These are phyloP conservation scores for Pyralis farinalis DNA, from an alignment of 2,888 invertebrate genomes.

Conservation along the genomic window DNA sequence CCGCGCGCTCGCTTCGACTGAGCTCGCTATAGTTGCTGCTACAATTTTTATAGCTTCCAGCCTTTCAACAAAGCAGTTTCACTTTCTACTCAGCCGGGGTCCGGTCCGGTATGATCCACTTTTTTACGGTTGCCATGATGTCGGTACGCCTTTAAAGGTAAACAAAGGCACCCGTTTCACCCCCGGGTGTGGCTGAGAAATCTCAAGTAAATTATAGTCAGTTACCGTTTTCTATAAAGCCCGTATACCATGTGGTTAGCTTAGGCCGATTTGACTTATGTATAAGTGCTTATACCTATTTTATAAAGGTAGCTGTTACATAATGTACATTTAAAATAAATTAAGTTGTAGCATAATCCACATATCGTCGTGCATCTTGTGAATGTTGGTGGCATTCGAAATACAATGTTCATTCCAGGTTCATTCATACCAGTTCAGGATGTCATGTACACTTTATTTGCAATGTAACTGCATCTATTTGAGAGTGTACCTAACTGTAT, in stretches of 20 bases:
- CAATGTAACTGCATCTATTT: no score
- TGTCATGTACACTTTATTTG: no score
- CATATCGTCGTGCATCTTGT: no score
- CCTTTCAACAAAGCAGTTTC: slow-evolving; percentile 60
- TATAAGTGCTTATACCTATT: no score
- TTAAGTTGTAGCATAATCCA: no score
- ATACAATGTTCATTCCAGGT: no score
- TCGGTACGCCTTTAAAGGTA: slow-evolving; percentile 42
- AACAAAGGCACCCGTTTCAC: slow-evolving; percentile 47
- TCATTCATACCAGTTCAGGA: no score
- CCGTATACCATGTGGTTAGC: not conserved
- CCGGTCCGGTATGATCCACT: slow-evolving; percentile 65
- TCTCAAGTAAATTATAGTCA: slow-evolving; percentile 1
- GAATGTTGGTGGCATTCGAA: no score
- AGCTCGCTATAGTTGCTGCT: slow-evolving; percentile 45
- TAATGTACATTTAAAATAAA: no score
- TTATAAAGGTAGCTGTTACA: no score
- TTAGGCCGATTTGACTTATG: not conserved
- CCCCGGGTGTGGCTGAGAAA: slow-evolving; percentile 18
- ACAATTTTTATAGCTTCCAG: slow-evolving; percentile 69
- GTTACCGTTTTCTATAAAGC: not conserved
- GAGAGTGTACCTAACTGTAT: no score
- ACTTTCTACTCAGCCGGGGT: slow-evolving; percentile 63
- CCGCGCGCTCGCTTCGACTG: slow-evolving; percentile 59
- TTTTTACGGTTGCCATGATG: slow-evolving; percentile 52